phyloP scores from a whole-genome alignment of 1,140 invertebrate species.

The Nebria ingens region DNA sequence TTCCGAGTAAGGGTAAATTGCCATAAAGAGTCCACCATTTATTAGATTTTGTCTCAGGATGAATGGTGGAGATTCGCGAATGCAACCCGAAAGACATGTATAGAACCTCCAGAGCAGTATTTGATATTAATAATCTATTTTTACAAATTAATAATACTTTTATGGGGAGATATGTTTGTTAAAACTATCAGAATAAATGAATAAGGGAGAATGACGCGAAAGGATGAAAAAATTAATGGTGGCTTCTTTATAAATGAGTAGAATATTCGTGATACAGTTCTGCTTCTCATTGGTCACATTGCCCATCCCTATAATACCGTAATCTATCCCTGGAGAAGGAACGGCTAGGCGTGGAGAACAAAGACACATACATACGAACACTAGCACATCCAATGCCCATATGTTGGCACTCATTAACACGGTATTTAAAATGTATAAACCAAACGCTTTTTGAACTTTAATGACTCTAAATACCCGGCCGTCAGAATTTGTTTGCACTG shows the following conservation, averaged over 20 bases:
- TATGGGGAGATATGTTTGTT: too few relatives aligned
- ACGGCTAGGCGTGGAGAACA: background rate
- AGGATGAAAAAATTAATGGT: too few relatives aligned
- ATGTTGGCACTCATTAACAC: constrained; percentile 2
- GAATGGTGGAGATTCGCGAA: background rate
- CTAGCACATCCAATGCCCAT: background rate
- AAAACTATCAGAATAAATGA: too few relatives aligned
- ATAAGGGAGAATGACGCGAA: too few relatives aligned
- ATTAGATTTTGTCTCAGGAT: background rate
- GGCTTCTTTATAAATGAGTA: too few relatives aligned
- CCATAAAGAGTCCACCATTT: background rate
- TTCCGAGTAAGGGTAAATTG: too few relatives aligned
- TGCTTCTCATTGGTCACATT: too few relatives aligned
- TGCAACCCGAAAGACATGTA: background rate
- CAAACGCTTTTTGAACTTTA: background rate
- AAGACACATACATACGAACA: background rate
- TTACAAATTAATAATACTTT: too few relatives aligned
- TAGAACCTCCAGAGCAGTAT: too few relatives aligned
- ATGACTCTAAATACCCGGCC: background rate
- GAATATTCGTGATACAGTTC: background rate
- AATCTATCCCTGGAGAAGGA: background rate
- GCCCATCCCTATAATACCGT: background rate
- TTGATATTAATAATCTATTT: too few relatives aligned
- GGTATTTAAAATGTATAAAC: constrained; percentile 9
- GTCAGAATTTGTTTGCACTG: background rate